Evolutionary conservation across 2,888 invertebrate genomes (phyloP).

Genomic region (Seira ritae): DNA sequence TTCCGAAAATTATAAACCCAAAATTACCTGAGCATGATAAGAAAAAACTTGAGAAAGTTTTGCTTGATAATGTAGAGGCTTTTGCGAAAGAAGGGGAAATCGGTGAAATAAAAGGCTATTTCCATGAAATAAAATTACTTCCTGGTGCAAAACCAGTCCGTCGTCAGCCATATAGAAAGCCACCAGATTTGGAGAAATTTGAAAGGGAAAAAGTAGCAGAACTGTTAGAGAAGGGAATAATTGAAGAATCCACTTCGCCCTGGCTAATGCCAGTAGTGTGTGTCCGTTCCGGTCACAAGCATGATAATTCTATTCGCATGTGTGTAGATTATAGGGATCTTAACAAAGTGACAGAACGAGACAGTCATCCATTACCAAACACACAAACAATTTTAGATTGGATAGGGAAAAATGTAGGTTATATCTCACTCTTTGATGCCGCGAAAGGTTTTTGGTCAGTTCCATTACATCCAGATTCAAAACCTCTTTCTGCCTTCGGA

Average conservation of each 20-base stretch:
- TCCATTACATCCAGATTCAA: constrained; percentile 37
- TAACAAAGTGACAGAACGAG: constrained; percentile 41
- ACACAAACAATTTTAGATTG: constrained; percentile 45
- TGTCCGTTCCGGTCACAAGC: constrained; percentile 45
- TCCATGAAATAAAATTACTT: constrained; percentile 44
- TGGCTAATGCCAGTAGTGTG: constrained; percentile 53
- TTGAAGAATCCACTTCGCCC: constrained; percentile 35
- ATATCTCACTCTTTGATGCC: constrained; percentile 34
- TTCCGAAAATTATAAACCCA: too few species aligned
- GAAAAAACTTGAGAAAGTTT: background rate
- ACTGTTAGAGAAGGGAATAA: constrained; percentile 41
- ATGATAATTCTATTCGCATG: background rate
- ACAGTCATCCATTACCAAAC: constrained; percentile 42
- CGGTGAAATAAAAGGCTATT: constrained; percentile 45
- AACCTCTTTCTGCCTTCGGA: constrained; percentile 46
- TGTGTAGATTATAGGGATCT: constrained; percentile 33
- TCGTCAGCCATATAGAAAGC: constrained; percentile 49
- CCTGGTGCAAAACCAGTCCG: constrained; percentile 44
- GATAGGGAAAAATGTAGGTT: constrained; percentile 30
- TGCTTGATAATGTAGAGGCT: constrained; percentile 36
- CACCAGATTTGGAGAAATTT: constrained; percentile 43
- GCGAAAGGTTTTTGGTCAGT: constrained; percentile 51
- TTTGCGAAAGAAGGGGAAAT: constrained; percentile 56
- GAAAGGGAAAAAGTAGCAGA: constrained; percentile 52
- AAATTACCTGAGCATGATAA: background rate